Evolutionary conservation across 2,113 vertebrate species (phyloP).

Genomic region (Cochlearius cochlearius): DNA sequence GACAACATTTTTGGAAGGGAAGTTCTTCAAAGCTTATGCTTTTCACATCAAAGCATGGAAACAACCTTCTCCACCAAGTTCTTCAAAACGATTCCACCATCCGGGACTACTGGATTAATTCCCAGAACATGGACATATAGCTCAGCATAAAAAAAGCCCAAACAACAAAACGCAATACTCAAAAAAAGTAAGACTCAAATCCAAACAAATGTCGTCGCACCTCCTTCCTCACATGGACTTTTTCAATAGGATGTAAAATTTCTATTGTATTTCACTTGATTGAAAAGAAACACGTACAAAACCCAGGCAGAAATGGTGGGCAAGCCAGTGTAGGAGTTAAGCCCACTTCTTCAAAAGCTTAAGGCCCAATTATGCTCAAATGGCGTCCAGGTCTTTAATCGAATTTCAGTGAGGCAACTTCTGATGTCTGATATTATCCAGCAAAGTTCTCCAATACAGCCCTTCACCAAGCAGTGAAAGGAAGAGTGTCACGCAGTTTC

Average conservation of each 20-base stretch:
- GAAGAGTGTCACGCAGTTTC: neutral
- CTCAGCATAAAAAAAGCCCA: neutral
- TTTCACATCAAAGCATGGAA: conserved; percentile 46
- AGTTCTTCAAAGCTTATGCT: neutral
- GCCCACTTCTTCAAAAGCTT: neutral
- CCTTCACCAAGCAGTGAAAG: neutral
- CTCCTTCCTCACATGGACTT: neutral
- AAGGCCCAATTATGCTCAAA: neutral
- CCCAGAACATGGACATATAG: neutral
- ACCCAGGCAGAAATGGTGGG: neutral
- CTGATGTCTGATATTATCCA: neutral
- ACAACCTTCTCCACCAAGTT: neutral
- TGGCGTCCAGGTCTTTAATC: neutral
- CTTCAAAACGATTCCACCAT: neutral
- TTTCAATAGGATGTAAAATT: neutral
- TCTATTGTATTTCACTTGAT: neutral
- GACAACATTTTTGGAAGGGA: conserved; percentile 41
- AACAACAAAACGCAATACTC: neutral
- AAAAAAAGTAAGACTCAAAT: neutral
- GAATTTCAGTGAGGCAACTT: neutral
- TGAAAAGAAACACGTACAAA: neutral
- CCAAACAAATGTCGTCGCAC: neutral
- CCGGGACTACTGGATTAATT: neutral
- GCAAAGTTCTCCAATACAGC: neutral
- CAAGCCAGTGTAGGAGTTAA: neutral